Conservation (phyloP, 2,797 vertebrate species). For the Mormyrus proboscirostris region DNA sequence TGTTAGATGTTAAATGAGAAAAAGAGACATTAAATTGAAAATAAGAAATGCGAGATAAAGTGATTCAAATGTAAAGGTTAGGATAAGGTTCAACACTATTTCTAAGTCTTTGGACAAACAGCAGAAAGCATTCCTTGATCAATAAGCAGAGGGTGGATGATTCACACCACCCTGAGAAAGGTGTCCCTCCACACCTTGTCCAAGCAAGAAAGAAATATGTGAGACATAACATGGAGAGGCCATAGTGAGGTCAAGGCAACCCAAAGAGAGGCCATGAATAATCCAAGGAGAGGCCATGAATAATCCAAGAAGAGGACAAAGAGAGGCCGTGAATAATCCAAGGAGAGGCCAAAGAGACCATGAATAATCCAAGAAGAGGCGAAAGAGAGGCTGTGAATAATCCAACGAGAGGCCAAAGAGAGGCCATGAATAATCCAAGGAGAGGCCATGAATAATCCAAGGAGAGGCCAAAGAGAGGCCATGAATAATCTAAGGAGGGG, state of each 20-base stretch:
- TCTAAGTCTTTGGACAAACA: background rate
- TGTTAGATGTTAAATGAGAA: background rate
- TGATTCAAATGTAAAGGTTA: background rate
- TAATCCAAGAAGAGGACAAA: background rate
- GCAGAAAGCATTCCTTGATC: background rate
- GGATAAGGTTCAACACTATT: background rate
- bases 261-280: no score
- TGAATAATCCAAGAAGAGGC: background rate
- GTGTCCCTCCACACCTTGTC: background rate
- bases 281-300: background rate
- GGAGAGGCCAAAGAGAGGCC: background rate
- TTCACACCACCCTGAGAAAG: background rate
- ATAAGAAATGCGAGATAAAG: background rate
- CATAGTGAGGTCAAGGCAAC: background rate
- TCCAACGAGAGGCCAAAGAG: background rate
- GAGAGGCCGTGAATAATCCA: background rate
- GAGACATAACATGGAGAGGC: background rate
- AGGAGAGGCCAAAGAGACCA: background rate
- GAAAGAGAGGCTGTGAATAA: background rate
- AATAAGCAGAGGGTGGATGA: background rate
- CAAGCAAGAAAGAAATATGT: background rate
- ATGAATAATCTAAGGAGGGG: background rate
- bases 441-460: background rate
- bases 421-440: background rate
- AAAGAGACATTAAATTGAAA: background rate